These are phyloP conservation scores for Porites divaricata DNA, from an alignment of 92 coral and sea anemone genomes.

Conservation along the genomic window DNA sequence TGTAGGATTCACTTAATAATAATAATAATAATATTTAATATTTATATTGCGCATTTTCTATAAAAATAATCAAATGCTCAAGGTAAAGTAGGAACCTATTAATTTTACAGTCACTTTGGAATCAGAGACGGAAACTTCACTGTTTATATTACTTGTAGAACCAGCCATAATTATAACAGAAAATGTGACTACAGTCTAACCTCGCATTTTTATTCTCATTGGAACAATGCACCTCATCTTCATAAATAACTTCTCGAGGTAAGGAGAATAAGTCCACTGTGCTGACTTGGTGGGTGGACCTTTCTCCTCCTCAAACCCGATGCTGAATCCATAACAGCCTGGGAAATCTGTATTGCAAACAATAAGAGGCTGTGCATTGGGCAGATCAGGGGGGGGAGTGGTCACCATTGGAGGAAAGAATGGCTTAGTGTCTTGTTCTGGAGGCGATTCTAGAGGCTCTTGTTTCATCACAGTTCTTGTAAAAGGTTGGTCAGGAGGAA, in stretches of 20 bases:
- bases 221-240: conserved; percentile 89
- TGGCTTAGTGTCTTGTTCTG: not conserved
- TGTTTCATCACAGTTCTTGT: not conserved
- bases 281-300: conserved; percentile 83
- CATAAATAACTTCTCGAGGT: conserved; percentile 75
- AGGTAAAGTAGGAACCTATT: too few species aligned
- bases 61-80: too few species aligned
- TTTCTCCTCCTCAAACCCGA: conserved; percentile 77
- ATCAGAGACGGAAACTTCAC: too few species aligned
- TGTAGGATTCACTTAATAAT: too few species aligned
- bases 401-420: conserved; percentile 5
- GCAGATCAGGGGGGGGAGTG: conserved; percentile 39
- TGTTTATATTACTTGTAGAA: too few species aligned
- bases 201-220: conserved; percentile 61
- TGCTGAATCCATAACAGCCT: conserved; percentile 63
- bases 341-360: conserved; percentile 78
- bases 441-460: not conserved
- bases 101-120: too few species aligned
- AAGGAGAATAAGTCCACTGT: conserved; percentile 88
- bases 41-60: too few species aligned
- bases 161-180: not conserved
- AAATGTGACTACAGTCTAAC: conserved; percentile 36
- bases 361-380: conserved; percentile 31
- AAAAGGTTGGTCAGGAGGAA: not conserved
- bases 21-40: too few species aligned